Evolutionary conservation across 2,888 invertebrate genomes (phyloP).

Genomic region (Plagodis dolabraria): DNA sequence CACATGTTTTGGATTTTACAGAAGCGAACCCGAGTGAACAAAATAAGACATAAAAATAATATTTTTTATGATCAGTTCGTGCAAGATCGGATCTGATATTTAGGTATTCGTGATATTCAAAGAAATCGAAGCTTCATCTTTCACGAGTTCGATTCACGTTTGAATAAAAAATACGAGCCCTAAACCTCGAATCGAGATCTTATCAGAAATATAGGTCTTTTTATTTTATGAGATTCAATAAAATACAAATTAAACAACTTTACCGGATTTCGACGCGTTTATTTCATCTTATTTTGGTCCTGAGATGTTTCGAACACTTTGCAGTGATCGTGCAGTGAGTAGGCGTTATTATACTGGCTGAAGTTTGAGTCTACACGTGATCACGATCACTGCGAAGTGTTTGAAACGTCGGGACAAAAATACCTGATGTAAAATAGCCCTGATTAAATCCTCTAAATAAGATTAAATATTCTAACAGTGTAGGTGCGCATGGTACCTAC

Average conservation of each 20-base stretch:
- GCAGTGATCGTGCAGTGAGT: no score
- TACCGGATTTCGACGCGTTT: background rate
- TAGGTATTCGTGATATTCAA: conserved; percentile 41
- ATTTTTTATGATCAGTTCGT: conserved; percentile 34
- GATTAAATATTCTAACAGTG: no score
- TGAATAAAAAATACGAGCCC: conserved; percentile 38
- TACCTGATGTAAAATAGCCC: no score
- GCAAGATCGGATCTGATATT: conserved; percentile 11
- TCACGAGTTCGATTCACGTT: conserved; percentile 43
- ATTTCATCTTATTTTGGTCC: no score
- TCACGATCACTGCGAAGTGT: no score
- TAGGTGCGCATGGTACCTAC: no score
- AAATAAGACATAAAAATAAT: conserved; percentile 24
- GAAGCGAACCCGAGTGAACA: background rate
- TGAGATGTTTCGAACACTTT: no score
- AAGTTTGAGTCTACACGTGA: no score
- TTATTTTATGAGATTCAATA: background rate
- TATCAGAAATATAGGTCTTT: conserved; percentile 38
- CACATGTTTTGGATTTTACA: no score
- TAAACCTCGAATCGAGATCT: conserved; percentile 45
- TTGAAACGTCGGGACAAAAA: no score
- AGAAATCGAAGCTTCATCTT: conserved; percentile 45
- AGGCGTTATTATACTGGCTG: no score
- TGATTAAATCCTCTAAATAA: no score
- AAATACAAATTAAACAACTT: background rate